Conservation (phyloP, 2,797 vertebrate species). For the Peromyscus eremicus region DNA sequence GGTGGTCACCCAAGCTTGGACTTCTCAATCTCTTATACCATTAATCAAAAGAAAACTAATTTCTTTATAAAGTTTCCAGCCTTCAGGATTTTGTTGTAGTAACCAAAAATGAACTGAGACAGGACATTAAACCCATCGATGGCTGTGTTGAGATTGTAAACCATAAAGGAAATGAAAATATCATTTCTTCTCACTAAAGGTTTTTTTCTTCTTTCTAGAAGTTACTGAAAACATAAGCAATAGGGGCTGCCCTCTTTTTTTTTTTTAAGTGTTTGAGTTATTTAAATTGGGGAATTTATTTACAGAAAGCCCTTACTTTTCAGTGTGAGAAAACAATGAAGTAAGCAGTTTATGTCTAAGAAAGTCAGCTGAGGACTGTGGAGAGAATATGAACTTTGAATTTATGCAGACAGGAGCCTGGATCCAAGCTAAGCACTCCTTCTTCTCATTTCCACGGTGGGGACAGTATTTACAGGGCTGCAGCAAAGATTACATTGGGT, state of each 20-base stretch:
- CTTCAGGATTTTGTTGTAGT: background rate
- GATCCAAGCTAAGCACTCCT: background rate
- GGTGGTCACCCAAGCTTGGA: background rate
- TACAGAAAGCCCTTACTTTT: background rate
- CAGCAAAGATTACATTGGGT: slow-evolving; percentile 23
- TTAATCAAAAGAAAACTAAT: background rate
- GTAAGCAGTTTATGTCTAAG: background rate
- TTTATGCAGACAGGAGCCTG: background rate
- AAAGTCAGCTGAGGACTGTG: background rate
- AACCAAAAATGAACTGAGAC: background rate
- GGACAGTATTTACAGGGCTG: background rate
- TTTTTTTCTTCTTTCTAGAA: background rate
- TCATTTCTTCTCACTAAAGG: slow-evolving; percentile 6
- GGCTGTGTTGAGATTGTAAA: slow-evolving; percentile 50
- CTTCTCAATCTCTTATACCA: background rate
- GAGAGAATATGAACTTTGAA: background rate
- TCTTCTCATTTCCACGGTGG: background rate
- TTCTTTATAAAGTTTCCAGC: background rate
- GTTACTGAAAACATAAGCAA: slow-evolving; percentile 5
- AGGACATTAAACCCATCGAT: background rate
- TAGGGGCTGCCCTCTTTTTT: background rate
- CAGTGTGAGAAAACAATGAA: background rate
- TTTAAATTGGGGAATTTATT: slow-evolving; percentile 48
- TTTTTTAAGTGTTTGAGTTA: background rate
- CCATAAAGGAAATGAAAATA: slow-evolving; percentile 47